Evolutionary conservation across 1,140 invertebrate species (phyloP).

Genomic region (Drosophila orena): DNA sequence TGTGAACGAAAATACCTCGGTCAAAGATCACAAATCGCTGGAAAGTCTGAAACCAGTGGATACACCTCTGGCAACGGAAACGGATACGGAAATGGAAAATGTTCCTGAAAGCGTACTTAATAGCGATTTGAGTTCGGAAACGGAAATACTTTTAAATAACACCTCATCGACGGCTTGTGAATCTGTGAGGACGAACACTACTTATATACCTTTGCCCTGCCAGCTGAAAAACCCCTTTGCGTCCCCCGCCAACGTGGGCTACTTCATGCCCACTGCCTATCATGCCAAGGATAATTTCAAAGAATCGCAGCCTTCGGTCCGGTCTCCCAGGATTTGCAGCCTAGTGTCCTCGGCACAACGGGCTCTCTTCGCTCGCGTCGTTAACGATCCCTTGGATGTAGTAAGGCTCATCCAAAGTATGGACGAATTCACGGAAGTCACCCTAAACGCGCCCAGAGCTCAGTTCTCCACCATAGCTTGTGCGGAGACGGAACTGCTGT

Average conservation of each 20-base stretch:
- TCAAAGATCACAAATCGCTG: neutral
- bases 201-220: neutral
- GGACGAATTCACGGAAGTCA: neutral
- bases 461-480: slow-evolving; percentile 44
- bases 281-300: neutral
- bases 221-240: neutral
- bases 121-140: neutral
- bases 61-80: neutral
- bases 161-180: neutral
- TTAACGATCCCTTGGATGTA: slow-evolving; percentile 17
- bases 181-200: too few relatives aligned
- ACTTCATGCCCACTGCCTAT: neutral
- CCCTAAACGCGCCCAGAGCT: slow-evolving; percentile 1
- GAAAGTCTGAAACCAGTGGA: neutral
- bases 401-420: neutral
- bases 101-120: too few relatives aligned
- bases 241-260: neutral
- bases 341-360: slow-evolving; percentile 44
- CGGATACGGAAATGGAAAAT: neutral
- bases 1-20: neutral
- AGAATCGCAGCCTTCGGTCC: neutral
- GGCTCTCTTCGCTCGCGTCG: slow-evolving; percentile 7
- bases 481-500: slow-evolving; percentile 2
- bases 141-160: neutral
- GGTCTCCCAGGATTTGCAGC: slow-evolving; percentile 1